phyloP scores from a whole-genome alignment of 2,888 invertebrate species.

The Tetanocera ferruginea region DNA sequence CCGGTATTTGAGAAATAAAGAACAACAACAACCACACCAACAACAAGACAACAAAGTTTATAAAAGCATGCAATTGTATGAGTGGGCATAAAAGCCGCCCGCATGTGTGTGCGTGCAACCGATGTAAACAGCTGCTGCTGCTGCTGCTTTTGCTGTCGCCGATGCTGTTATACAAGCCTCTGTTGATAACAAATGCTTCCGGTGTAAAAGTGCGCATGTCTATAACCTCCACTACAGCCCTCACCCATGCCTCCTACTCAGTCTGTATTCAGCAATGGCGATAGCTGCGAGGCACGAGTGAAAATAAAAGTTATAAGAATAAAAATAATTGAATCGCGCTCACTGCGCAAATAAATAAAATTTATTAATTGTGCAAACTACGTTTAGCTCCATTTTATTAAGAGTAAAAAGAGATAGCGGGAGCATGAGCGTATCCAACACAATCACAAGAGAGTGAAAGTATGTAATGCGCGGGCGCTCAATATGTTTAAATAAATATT shows the following conservation, averaged over 20 bases:
- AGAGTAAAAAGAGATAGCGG: not conserved
- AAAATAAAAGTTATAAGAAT: slow-evolving; percentile 22
- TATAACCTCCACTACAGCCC: not conserved
- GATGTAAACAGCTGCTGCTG: slow-evolving; percentile 47
- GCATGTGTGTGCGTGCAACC: slow-evolving; percentile 34
- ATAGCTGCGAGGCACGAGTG: not conserved
- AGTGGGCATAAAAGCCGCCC: not conserved
- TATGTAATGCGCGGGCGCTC: not conserved
- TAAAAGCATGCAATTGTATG: not conserved
- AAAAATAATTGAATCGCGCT: slow-evolving; percentile 6
- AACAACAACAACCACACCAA: not conserved
- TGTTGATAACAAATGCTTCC: slow-evolving; percentile 42
- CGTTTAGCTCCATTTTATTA: not conserved
- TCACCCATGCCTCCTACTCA: not conserved
- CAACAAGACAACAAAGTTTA: no score
- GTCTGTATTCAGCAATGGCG: not conserved
- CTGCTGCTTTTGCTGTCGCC: slow-evolving; percentile 37
- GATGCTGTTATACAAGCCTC: slow-evolving; percentile 42
- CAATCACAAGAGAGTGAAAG: no score
- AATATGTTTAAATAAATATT: not conserved
- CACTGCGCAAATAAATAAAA: slow-evolving; percentile 9
- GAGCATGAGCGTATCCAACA: not conserved
- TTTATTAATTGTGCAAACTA: slow-evolving; percentile 51
- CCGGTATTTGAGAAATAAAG: slow-evolving; percentile 10
- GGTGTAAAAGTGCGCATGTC: slow-evolving; percentile 38